Evolutionary conservation across 2,113 vertebrate species (phyloP).

Genomic region (Ameiurus melas): DNA sequence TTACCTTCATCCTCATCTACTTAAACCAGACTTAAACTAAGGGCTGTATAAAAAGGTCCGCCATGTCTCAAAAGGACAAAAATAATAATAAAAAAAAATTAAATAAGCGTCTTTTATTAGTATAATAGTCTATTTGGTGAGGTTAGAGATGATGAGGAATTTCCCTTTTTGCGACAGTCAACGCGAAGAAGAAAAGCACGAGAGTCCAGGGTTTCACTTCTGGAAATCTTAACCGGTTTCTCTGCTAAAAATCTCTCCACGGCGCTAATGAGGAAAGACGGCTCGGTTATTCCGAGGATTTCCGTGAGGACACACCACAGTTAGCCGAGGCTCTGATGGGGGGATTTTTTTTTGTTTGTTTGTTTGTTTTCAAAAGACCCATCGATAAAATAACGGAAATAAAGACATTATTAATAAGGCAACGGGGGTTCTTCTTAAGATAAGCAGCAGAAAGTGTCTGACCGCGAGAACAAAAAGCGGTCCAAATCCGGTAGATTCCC

Average conservation of each 20-base stretch:
- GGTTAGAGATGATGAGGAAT: neutral
- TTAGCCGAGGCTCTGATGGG: neutral
- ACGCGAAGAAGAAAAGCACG: neutral
- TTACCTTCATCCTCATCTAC: neutral
- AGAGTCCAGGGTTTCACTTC: neutral
- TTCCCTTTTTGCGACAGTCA: neutral
- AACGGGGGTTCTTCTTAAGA: neutral
- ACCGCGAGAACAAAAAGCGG: slow-evolving; percentile 30
- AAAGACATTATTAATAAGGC: neutral
- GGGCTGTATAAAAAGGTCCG: neutral
- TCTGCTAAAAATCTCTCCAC: neutral
- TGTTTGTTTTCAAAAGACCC: neutral
- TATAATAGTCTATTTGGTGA: neutral
- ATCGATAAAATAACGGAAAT: neutral
- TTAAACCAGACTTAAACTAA: neutral
- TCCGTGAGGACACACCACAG: neutral
- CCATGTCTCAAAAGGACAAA: neutral
- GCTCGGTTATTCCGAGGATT: neutral
- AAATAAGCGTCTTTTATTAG: neutral
- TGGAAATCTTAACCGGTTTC: neutral
- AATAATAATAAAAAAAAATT: too few species aligned
- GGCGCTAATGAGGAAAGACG: neutral
- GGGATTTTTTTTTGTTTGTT: too few species aligned
- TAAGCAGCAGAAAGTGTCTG: neutral
- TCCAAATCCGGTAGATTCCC: slow-evolving; percentile 44